Evolutionary conservation across 1,140 invertebrate genomes (phyloP), one percentile per base, ranked within the genome.

Genomic region (Diorhabda carinulata): DNA sequence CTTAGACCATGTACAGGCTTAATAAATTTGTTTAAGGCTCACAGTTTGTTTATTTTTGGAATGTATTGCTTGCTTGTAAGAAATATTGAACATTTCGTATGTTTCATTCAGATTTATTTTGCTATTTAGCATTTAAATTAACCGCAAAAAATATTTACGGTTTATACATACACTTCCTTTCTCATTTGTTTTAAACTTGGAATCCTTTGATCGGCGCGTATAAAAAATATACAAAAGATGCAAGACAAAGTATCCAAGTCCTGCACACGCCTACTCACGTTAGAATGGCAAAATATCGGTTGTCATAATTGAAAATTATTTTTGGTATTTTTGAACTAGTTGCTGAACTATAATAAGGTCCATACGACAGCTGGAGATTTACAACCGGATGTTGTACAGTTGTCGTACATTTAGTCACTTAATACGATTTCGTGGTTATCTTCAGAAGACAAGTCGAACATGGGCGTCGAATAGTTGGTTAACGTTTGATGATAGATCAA

Each of bases 351-450:
- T 71, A 74, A 71, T 71, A 71, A 69, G 67, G 57, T 67, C 68
- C 60, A 56, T 70, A 74, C 58, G 70, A 74, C 68, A 67, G 70
- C 47, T 71, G 69, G 69, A 74, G 67, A 74, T 74, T 69, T 74
- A 74, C 70, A 68, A 72, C 72, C 72, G 72, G 72, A 74, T 74
- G 72, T 74, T 71, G 64, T 59, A 71, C 62, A 70, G 72, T 68
- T 73, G 70, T 73, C 70, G 67, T 73, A 71, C 70, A 73, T 71
- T 71, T 71, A 73, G 70, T 64, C 69, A 73, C 68, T 73, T 72
- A 72, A 72, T 72, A 69, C 62, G 67, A 72, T 72, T 72, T 72
- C 57, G 65, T 60, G 65, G 58, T 60, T 67, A 67, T 67, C 65
- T 10, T 44, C 43, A 43, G 42, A 61, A 40, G 59, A 5, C 25